phyloP scores from a whole-genome alignment of 2,113 vertebrate species.

The Boulengeromyrus knoepffleri region DNA sequence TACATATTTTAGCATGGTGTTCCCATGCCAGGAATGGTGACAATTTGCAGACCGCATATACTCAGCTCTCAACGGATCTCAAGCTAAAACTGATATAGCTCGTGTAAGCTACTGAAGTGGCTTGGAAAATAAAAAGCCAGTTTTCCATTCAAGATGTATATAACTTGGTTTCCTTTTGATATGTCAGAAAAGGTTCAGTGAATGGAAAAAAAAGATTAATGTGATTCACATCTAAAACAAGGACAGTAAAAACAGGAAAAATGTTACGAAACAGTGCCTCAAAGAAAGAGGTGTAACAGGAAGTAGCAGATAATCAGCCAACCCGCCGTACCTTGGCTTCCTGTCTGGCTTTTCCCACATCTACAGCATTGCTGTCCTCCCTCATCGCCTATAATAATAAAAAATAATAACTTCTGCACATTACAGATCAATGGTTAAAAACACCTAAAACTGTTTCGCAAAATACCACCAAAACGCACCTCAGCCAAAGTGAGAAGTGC shows the following conservation, averaged over 20 bases:
- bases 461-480: constrained; percentile 48
- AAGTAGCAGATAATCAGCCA: not conserved
- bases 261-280: not conserved
- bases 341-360: constrained; percentile 63
- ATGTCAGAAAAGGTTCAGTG: not conserved
- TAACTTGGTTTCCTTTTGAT: not conserved
- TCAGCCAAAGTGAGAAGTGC: constrained; percentile 70
- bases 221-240: not conserved
- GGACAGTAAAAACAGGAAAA: not conserved
- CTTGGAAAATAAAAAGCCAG: not conserved
- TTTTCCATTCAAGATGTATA: not conserved
- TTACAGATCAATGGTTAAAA: not conserved
- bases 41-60: not conserved
- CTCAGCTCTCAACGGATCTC: not conserved
- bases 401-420: not conserved
- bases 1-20: not conserved
- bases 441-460: not conserved
- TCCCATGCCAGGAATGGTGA: not conserved
- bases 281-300: not conserved
- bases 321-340: constrained; percentile 61
- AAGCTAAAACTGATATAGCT: not conserved
- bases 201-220: not conserved
- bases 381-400: constrained; percentile 57
- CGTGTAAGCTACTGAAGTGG: not conserved
- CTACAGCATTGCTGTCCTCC: constrained; percentile 60